Conservation (phyloP, 2,888 invertebrate species). For the Sesamia inferens region DNA sequence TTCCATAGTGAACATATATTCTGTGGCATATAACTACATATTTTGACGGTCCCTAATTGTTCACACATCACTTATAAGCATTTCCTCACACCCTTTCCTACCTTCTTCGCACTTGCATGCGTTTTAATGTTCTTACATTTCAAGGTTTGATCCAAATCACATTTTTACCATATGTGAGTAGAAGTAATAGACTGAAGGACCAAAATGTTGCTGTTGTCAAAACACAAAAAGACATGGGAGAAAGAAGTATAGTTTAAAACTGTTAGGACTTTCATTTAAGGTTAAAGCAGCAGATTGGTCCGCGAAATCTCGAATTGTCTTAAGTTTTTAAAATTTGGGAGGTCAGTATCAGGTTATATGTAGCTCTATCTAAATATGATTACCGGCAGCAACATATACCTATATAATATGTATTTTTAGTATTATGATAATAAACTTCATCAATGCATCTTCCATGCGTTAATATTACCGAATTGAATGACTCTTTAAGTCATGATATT, state of each 20-base stretch:
- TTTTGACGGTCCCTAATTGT: background rate
- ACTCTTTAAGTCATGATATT: too few relatives aligned
- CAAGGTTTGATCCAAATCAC: background rate
- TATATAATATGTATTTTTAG: too few relatives aligned
- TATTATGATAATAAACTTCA: too few relatives aligned
- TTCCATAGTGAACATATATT: background rate
- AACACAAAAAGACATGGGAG: background rate
- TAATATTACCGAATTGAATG: too few relatives aligned
- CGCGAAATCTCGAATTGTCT: too few relatives aligned
- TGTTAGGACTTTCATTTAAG: background rate
- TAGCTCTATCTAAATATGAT: too few relatives aligned
- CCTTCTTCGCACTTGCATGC: constrained; percentile 26
- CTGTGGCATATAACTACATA: background rate
- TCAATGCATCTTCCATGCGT: too few relatives aligned
- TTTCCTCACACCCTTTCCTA: constrained; percentile 20
- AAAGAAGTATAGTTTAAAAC: background rate
- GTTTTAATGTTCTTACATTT: background rate
- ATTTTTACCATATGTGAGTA: background rate
- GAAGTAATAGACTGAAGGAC: background rate
- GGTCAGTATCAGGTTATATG: too few relatives aligned
- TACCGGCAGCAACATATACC: too few relatives aligned
- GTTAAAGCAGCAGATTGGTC: too few relatives aligned
- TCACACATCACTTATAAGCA: background rate
- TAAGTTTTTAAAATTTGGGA: too few relatives aligned
- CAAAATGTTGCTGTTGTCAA: background rate